A percentile compares a stretch with the other conserved stretches of the same genome.
Evolutionary conservation across 2,888 invertebrate species (phyloP).

Genomic region (Drosophila suboccidentalis): DNA sequence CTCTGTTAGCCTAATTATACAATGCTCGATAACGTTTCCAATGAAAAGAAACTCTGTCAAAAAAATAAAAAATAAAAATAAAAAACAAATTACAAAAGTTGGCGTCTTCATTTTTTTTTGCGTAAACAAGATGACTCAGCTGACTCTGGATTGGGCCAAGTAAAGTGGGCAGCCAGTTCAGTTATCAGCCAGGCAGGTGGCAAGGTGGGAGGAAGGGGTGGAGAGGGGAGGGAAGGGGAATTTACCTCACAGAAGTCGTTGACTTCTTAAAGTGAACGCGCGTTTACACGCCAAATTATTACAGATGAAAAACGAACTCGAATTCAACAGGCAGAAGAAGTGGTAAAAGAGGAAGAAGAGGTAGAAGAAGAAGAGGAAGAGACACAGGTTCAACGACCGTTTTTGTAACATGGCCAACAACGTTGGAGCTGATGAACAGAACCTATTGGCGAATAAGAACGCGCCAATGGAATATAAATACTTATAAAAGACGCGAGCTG

Average conservation of each 20-base stretch:
- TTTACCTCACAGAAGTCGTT: conserved; percentile 68
- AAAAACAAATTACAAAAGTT: conserved; percentile 5
- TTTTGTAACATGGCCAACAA: conserved; percentile 69
- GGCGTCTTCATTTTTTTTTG: conserved; percentile 46
- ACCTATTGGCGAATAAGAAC: conserved; percentile 80
- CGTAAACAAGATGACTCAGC: conserved; percentile 65
- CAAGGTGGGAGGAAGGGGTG: not conserved
- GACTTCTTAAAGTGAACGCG: conserved; percentile 48
- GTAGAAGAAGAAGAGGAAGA: not conserved
- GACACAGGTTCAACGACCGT: conserved; percentile 72
- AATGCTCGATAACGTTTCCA: conserved; percentile 69
- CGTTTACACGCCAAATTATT: conserved; percentile 79
- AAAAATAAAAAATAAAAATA: conserved; percentile 33
- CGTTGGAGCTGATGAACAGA: conserved; percentile 29
- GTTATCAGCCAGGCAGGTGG: conserved; percentile 31
- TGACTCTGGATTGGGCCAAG: conserved; percentile 26
- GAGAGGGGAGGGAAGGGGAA: not conserved
- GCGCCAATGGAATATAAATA: conserved; percentile 47
- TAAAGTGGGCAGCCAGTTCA: conserved; percentile 26
- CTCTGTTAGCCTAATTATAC: conserved; percentile 77
- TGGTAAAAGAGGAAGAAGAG: not conserved
- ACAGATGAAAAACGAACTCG: conserved; percentile 74
- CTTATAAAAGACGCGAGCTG: conserved; percentile 66
- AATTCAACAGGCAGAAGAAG: not conserved
- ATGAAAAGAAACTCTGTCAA: conserved; percentile 74